phyloP scores from a whole-genome alignment of 1,140 invertebrate genomes.

The Aphidius gifuensis region DNA sequence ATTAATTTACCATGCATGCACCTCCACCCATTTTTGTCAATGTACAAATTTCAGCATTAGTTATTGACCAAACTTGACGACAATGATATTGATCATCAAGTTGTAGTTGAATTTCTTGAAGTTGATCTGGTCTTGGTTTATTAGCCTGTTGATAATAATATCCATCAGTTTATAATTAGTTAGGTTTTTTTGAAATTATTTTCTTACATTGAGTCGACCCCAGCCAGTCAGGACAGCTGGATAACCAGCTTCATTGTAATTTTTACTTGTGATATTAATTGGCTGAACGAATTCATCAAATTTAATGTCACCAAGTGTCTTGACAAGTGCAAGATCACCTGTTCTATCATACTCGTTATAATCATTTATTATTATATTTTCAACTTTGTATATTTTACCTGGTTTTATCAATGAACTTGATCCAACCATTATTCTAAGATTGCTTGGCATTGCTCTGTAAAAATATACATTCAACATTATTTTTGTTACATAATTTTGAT shows the following conservation, averaged over 20 bases:
- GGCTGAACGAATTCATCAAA: slow-evolving; percentile 42
- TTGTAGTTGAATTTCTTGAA: slow-evolving; percentile 36
- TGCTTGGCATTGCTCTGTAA: background rate
- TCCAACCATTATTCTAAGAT: slow-evolving; percentile 35
- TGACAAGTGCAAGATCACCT: slow-evolving; percentile 56
- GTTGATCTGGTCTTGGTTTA: slow-evolving; percentile 30
- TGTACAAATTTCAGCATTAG: slow-evolving; percentile 5
- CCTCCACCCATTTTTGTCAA: slow-evolving; percentile 6
- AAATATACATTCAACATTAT: background rate
- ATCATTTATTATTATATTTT: slow-evolving; percentile 43
- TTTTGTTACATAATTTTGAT: background rate
- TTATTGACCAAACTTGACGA: background rate
- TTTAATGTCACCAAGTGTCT: slow-evolving; percentile 37
- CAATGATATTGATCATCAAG: slow-evolving; percentile 29
- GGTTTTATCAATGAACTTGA: slow-evolving; percentile 33
- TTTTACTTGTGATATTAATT: slow-evolving; percentile 24
- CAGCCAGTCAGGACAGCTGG: slow-evolving; percentile 50
- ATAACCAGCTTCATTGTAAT: slow-evolving; percentile 22
- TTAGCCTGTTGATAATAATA: slow-evolving; percentile 23
- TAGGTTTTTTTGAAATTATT: no score
- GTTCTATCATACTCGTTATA: slow-evolving; percentile 30
- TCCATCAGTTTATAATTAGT: background rate
- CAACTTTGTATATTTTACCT: slow-evolving; percentile 36
- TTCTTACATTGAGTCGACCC: slow-evolving; percentile 45
- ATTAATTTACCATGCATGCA: slow-evolving; percentile 13